A percentile compares a stretch with the other conserved stretches of the same genome.
These are phyloP conservation scores for Cyclura pinguis DNA, from an alignment of 2,797 vertebrate genomes.

Conservation along the genomic window DNA sequence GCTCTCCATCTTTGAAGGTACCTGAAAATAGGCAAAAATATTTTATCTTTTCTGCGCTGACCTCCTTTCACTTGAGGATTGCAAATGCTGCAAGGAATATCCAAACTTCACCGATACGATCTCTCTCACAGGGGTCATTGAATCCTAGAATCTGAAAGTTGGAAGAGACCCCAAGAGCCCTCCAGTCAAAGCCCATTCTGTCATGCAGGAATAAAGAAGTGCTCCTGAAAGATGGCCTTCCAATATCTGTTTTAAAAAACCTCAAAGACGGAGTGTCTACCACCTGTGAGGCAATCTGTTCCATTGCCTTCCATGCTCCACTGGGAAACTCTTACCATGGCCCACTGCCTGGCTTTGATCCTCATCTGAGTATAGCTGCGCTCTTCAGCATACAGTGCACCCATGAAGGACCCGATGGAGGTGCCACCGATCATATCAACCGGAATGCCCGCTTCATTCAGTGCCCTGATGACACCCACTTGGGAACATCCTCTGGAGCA, in stretches of 20 bases:
- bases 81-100: background rate
- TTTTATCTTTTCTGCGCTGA: background rate
- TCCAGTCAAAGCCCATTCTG: too few species aligned
- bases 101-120: background rate
- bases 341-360: conserved; percentile 92
- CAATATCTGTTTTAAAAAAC: too few species aligned
- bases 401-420: conserved; percentile 92
- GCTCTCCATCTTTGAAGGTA: background rate
- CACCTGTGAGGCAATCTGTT: too few species aligned
- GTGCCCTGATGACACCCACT: conserved; percentile 89
- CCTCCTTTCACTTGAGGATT: background rate
- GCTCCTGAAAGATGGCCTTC: too few species aligned
- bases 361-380: conserved; percentile 88
- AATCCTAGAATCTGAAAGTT: background rate
- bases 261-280: too few species aligned
- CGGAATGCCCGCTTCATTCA: conserved; percentile 90
- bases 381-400: conserved; percentile 92
- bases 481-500: conserved; percentile 90
- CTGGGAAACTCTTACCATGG: conserved; percentile 83
- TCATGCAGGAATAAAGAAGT: too few species aligned
- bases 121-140: background rate
- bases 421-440: conserved; percentile 94
- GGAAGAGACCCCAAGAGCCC: too few species aligned
- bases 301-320: background rate
- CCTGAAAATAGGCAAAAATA: background rate